Evolutionary conservation across 1,140 invertebrate genomes (phyloP).

Genomic region (Latrodectus geometricus): DNA sequence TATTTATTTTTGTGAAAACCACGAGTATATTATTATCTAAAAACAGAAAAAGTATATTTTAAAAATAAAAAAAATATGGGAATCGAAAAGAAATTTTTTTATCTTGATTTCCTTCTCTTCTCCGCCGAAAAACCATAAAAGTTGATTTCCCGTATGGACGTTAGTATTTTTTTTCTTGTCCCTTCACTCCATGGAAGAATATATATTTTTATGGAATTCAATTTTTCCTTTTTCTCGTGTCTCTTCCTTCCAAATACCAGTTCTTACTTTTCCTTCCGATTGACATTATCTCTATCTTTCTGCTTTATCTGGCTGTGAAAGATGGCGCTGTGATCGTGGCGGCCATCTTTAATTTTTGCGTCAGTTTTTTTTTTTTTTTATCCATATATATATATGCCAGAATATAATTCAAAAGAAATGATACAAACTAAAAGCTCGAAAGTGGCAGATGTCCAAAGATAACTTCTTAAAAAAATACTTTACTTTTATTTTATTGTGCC

Average conservation of each 20-base stretch:
- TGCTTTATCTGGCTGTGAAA: too few relatives aligned
- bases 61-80: background rate
- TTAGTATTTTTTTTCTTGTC: slow-evolving; percentile 22
- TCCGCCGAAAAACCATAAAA: slow-evolving; percentile 40
- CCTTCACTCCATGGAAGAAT: background rate
- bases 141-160: slow-evolving; percentile 46
- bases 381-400: too few relatives aligned
- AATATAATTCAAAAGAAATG: too few relatives aligned
- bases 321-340: too few relatives aligned
- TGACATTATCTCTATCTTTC: background rate
- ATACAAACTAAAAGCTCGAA: too few relatives aligned
- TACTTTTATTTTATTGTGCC: too few relatives aligned
- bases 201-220: slow-evolving; percentile 47
- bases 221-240: slow-evolving; percentile 33
- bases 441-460: too few relatives aligned
- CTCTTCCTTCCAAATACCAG: background rate
- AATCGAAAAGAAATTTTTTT: background rate
- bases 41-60: background rate
- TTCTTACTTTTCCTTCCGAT: background rate
- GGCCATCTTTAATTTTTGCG: too few relatives aligned
- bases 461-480: too few relatives aligned
- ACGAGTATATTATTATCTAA: background rate
- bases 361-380: too few relatives aligned
- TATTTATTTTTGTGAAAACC: background rate
- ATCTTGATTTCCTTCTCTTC: background rate